Conservation (phyloP, 2,797 vertebrate species). For the Poecilia wingei region DNA sequence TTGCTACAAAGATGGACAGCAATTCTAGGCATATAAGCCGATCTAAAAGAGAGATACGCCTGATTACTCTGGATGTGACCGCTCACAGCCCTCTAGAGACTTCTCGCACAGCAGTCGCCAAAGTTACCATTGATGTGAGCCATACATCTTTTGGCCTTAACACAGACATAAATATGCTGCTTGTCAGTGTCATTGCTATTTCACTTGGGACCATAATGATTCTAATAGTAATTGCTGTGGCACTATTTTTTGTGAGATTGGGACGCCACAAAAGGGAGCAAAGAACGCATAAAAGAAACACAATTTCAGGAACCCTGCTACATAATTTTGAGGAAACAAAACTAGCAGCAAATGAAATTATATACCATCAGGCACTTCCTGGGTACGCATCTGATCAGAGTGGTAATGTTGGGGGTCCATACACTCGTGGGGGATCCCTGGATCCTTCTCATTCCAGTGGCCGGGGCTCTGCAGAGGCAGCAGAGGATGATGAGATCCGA, state of each 20-base stretch:
- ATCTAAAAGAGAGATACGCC: conserved; percentile 86
- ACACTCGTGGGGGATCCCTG: conserved; percentile 91
- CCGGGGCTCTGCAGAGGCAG: conserved; percentile 90
- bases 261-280: conserved; percentile 79
- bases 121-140: conserved; percentile 88
- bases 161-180: conserved; percentile 89
- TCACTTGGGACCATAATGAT: conserved; percentile 92
- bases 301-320: conserved; percentile 82
- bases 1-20: conserved; percentile 90
- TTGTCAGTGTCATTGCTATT: conserved; percentile 91
- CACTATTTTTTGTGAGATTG: conserved; percentile 89
- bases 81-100: conserved; percentile 90
- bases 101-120: conserved; percentile 85
- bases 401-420: conserved; percentile 77
- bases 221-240: conserved; percentile 88
- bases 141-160: conserved; percentile 91
- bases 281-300: conserved; percentile 65
- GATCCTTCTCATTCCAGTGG: conserved; percentile 98
- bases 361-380: conserved; percentile 95
- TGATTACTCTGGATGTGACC: conserved; percentile 88
- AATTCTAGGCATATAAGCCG: conserved; percentile 75
- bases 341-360: conserved; percentile 82
- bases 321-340: conserved; percentile 90
- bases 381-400: conserved; percentile 83
- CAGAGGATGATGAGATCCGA: conserved; percentile 96